phyloP scores from a whole-genome alignment of 1,140 invertebrate genomes.

The Yoshiicerus persimilis region DNA sequence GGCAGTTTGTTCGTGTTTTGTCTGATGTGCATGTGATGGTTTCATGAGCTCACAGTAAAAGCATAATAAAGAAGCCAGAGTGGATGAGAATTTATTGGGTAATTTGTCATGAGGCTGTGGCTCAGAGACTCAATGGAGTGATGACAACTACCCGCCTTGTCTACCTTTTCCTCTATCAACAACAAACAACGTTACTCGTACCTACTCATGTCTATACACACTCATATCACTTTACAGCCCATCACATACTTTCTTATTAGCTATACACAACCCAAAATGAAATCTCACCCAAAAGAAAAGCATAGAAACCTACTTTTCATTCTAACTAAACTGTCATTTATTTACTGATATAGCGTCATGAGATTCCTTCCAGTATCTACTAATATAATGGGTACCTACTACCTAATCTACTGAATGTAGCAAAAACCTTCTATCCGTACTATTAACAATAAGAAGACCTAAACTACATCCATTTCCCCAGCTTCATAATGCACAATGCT shows the following conservation, averaged over 20 bases:
- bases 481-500: background rate
- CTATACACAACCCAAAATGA: background rate
- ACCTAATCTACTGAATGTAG: background rate
- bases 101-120: conserved; percentile 36
- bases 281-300: background rate
- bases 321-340: background rate
- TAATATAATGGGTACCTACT: background rate
- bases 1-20: conserved; percentile 21
- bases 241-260: background rate
- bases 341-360: background rate
- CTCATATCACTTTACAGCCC: background rate
- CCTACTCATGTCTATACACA: background rate
- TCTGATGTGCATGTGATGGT: conserved; percentile 12
- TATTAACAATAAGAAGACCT: background rate
- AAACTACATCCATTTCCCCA: background rate
- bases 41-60: conserved; percentile 29
- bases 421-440: background rate
- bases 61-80: conserved; percentile 35
- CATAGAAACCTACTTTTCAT: background rate
- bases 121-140: conserved; percentile 24
- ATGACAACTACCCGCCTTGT: conserved; percentile 24
- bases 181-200: background rate
- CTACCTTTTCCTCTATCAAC: background rate
- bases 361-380: background rate
- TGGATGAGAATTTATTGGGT: conserved; percentile 37